A percentile compares a stretch with the other conserved stretches of the same genome.
phyloP scores from a whole-genome alignment of 2,113 vertebrate genomes.

The Dicentrarchus labrax region DNA sequence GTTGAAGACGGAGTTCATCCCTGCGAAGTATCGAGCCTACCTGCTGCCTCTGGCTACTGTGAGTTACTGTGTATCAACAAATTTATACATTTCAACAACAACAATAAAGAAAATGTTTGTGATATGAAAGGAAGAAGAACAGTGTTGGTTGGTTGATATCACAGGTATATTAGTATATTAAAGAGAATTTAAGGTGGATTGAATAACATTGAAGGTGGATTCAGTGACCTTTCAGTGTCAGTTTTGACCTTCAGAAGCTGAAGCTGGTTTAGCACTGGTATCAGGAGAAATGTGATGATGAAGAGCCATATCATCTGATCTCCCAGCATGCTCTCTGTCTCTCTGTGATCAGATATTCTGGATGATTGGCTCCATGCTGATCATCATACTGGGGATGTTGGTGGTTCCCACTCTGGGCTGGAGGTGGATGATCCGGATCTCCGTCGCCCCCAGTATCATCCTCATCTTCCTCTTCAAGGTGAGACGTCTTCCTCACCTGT shows the following conservation, averaged over 20 bases:
- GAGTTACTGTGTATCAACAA: conserved; percentile 64
- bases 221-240: no score
- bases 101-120: no score
- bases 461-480: conserved; percentile 93
- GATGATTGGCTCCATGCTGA: conserved; percentile 92
- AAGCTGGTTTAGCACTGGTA: no score
- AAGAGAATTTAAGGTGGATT: no score
- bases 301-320: background rate
- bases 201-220: no score
- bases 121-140: no score
- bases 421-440: conserved; percentile 94
- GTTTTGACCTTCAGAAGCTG: no score
- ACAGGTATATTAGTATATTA: no score
- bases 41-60: conserved; percentile 94
- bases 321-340: conserved; percentile 54
- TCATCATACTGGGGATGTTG: conserved; percentile 91
- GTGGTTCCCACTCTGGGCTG: conserved; percentile 91
- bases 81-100: no score
- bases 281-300: background rate
- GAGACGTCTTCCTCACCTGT: background rate
- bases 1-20: conserved; percentile 96
- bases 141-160: no score
- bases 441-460: conserved; percentile 90
- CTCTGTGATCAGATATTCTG: conserved; percentile 90
- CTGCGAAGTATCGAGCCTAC: conserved; percentile 88